Base-by-base conservation (phyloP, 2,113 vertebrate genomes). In the Cynoglossus semilaevis region DNA sequence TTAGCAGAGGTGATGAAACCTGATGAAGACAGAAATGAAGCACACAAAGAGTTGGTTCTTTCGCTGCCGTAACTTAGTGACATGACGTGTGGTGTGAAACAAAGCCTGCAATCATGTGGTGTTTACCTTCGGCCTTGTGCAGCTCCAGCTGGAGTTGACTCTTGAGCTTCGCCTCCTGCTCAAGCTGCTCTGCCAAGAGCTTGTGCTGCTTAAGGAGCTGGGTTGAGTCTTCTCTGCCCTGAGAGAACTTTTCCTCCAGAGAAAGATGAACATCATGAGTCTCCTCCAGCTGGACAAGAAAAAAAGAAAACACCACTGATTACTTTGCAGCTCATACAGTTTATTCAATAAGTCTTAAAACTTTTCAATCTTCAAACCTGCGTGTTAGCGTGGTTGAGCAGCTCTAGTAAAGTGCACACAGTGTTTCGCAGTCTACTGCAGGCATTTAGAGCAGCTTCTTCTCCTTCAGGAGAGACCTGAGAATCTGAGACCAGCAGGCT, bases 101-200 rank as follows among this genome's bases (percentile, higher is more conserved):
- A 9, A 1, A 51, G 15, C 5, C 8, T 54, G 29, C 4, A 1
- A 36, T 19, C n/a, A 41, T 7, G 2, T 2, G 6, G 48, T 11
- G 1, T 87, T 91, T 79, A 98, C 97, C 96, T 65, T 94, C 91
- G 0, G 94, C 87, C 72, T 94, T 95, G 72, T 99, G 95, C 37
- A 97, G 90, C 47, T 98, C 88, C 10, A 96, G 73, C 2, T 85
- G 86, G 50, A 99, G 91, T 4, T 85, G 80, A 14, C 86, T 90
- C 85, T 92, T 94, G 34, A 85, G 80, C 9, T 85, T 71, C 0
- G 87, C 89, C 68, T 96, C 93, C 57, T 93, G 85, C 0, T 87
- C 90, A 13, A 98, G 86, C 51, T 90, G 92, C 40, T 91, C 88
- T 70, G 94, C 62, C 2, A 97, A 58, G 44, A 91, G 84, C 70